Evolutionary conservation across 2,113 vertebrate genomes (phyloP).

Genomic region (Sander vitreus): DNA sequence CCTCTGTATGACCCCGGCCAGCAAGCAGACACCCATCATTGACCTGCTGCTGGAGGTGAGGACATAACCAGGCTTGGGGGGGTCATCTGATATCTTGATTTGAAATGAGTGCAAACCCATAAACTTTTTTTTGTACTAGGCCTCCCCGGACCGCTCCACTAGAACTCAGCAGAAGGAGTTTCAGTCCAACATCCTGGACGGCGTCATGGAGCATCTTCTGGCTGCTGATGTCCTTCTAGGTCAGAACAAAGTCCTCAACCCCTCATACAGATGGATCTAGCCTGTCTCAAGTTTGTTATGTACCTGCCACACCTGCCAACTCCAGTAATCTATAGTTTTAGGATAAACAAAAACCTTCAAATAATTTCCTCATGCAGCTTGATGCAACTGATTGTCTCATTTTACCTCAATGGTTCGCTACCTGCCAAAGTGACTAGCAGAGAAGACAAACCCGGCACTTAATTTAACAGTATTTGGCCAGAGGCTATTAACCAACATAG

Average conservation of each 20-base stretch:
- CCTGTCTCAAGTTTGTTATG: neutral
- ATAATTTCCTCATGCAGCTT: neutral
- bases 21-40: conserved; percentile 96
- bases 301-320: neutral
- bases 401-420: neutral
- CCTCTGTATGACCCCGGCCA: conserved; percentile 94
- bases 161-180: conserved; percentile 99
- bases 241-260: conserved; percentile 67
- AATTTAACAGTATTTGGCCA: neutral
- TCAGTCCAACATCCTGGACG: conserved; percentile 96
- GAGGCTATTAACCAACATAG: neutral
- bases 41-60: conserved; percentile 96
- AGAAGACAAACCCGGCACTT: neutral
- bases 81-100: neutral
- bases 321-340: neutral
- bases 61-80: neutral
- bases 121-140: conserved; percentile 75
- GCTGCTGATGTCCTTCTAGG: conserved; percentile 96
- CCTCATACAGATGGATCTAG: neutral
- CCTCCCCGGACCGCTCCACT: conserved; percentile 97
- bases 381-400: neutral
- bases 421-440: neutral
- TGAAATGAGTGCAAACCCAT: neutral
- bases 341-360: neutral
- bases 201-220: conserved; percentile 98